Evolutionary conservation across 2,113 vertebrate genomes (phyloP), one percentile per base, ranked within the genome.

Genomic region (Zeus faber): DNA sequence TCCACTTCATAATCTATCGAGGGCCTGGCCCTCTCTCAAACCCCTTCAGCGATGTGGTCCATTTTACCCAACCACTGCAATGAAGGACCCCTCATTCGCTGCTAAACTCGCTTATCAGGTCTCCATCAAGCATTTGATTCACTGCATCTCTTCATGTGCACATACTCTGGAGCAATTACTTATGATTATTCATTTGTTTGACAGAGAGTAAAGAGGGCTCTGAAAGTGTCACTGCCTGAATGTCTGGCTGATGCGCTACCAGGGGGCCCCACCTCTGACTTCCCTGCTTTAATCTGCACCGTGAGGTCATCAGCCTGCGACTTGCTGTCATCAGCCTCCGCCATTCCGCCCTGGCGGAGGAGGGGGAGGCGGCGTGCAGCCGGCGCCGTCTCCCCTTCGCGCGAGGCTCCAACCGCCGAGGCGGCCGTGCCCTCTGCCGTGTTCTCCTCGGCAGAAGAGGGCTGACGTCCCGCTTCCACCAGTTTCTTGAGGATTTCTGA

Each of bases 261-360:
- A n/a, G n/a, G n/a, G n/a, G 59, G 55, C 78, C 77, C 54, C 88
- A 98, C 97, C 93, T 99, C 96, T 74, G 93, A 92, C 88, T 97
- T 99, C 70, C 91, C 88, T 68, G 96, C 97, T 82, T 92, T 91
- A 87, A 98, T 99, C 78, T 99, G 96, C 65, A 99, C 91, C 66
- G 93, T 90, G 86, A 92, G 78, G 70, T 94, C 92, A 88, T 96
- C 91, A 60, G 82, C 83, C 67, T 77, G 75, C 51, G 81, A 47
- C 69, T 73, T 85, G 67, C 65, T 44, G 49, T 85, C 90, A 20
- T 82, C 59, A 33, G 82, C 88, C 76, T 77, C 65, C 35, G 77
- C 65, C n/a, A n/a, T n/a, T 59, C 69, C 77, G 72, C 63, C 53
- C 70, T 43, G 59, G 58, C 7, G 58, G 70, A 59, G 54, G 51